These are phyloP conservation scores for Syngnathus scovelli DNA, from an alignment of 2,113 vertebrate genomes.

Conservation along the genomic window DNA sequence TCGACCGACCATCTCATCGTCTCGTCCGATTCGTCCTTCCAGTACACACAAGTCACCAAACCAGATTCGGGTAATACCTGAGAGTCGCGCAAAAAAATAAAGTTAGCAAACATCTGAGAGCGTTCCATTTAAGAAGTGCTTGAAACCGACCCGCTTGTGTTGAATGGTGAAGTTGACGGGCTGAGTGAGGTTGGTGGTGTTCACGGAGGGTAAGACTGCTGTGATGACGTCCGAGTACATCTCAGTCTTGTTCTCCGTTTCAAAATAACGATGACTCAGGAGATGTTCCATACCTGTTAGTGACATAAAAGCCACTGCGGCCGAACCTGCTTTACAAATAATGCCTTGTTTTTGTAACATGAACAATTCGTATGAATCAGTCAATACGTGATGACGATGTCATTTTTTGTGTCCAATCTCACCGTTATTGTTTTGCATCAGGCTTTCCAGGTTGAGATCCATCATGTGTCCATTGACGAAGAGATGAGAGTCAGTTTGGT, in stretches of 20 bases:
- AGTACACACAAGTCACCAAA: conserved; percentile 68
- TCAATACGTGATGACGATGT: too few relatives aligned
- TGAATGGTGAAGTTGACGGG: conserved; percentile 64
- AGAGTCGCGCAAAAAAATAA: background rate
- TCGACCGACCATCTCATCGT: conserved; percentile 57
- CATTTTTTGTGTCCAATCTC: conserved; percentile 2
- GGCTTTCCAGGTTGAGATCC: conserved; percentile 36
- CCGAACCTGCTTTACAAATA: conserved; percentile 38
- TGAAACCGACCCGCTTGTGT: conserved; percentile 48
- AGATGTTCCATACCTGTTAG: conserved; percentile 52
- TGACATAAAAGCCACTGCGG: conserved; percentile 47
- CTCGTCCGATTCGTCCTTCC: conserved; percentile 31
- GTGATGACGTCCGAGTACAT: conserved; percentile 56
- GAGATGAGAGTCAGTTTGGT: conserved; percentile 9
- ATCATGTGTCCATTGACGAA: conserved; percentile 40
- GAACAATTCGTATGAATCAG: too few relatives aligned
- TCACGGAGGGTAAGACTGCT: conserved; percentile 43
- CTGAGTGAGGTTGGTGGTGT: conserved; percentile 49
- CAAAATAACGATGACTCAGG: conserved; percentile 48
- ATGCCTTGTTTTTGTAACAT: too few relatives aligned
- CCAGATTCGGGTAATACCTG: conserved; percentile 34
- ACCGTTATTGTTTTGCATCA: conserved; percentile 52
- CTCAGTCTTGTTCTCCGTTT: conserved; percentile 46
- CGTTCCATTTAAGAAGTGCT: background rate
- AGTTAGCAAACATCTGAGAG: background rate